Base-by-base conservation (phyloP, 1,140 invertebrate genomes). In the Zaprionus ghesquierei region DNA sequence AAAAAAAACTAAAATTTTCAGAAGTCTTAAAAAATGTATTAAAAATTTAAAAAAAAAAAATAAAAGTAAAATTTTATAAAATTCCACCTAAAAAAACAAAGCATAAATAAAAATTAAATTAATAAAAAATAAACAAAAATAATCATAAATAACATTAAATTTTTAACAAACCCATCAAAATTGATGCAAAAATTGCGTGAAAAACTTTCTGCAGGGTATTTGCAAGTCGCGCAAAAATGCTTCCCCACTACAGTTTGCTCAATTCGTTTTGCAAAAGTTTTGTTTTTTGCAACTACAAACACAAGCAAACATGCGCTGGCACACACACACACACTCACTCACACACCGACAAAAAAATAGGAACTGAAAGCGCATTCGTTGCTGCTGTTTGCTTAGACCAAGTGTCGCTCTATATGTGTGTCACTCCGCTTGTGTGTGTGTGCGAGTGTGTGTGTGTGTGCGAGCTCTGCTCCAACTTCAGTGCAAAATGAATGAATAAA, bases 401-500 rank as follows among this genome's bases (percentile, higher is more conserved):
- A 77, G 65, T 69, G 71, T 54, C 22, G 46, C 44, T 60, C 8
- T 49, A 27, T 69, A 4, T 54, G 33, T 69, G 55, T 60, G 20
- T 66, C n/a, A n/a, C n/a, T n/a, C n/a, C n/a, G 56, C 54, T 49
- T 58, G 20, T 33, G 44, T 54, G 46, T 44, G 60, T 66, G 51
- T 18, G 29, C 22, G 51, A 41, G 23, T 51, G 60, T 53, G 33
- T 35, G 20, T 49, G 20, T 51, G 27, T 60, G 27, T 63, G 35
- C 62, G 54, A 31, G 55, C 54, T 65, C 69, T 56, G 64, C 64
- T 61, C 62, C 81, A 80, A 85, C 77, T 85, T 86, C 74, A 62
- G 55, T 59, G 55, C 73, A 85, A 86, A 85, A 85, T 86, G 81
- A 85, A 85, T 85, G 81, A 85, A 86, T 85, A 85, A 85, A 85